Evolutionary conservation across 2,797 vertebrate species (phyloP).

Genomic region (Sebastes hubbsi): DNA sequence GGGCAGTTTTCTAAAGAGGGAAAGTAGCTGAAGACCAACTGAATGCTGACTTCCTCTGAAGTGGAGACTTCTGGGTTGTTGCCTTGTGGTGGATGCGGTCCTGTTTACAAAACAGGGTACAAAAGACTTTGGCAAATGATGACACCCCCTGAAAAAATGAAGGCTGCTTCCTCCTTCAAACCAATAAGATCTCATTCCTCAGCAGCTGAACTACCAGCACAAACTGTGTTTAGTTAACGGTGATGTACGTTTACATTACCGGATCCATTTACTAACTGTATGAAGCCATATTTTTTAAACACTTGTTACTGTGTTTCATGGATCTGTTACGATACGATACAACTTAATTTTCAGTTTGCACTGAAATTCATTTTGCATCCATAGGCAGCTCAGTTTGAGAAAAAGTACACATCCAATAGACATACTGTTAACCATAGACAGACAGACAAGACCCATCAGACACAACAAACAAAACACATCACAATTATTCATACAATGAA

Average conservation of each 20-base stretch:
- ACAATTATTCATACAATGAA: too few relatives aligned
- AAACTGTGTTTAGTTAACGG: too few relatives aligned
- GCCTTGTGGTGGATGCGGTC: slow-evolving; percentile 23
- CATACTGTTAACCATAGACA: too few relatives aligned
- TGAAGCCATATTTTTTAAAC: not conserved
- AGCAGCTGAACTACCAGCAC: not conserved
- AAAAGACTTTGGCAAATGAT: slow-evolving; percentile 29
- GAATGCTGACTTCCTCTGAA: slow-evolving; percentile 61
- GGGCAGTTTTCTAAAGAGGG: slow-evolving; percentile 44
- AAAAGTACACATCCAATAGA: too few relatives aligned
- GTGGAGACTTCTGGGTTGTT: slow-evolving; percentile 50
- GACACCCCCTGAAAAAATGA: not conserved
- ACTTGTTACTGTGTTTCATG: not conserved
- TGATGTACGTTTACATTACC: not conserved
- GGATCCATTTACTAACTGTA: not conserved
- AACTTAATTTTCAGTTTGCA: too few relatives aligned
- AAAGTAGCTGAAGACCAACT: slow-evolving; percentile 42
- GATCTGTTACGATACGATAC: not conserved
- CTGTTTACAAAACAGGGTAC: slow-evolving; percentile 38
- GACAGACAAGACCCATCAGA: too few relatives aligned
- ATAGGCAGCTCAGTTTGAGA: too few relatives aligned
- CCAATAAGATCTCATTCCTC: not conserved
- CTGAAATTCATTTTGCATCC: too few relatives aligned
- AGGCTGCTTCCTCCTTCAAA: not conserved
- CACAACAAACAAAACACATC: too few relatives aligned